phyloP scores from a whole-genome alignment of 1,140 invertebrate genomes.

The Polypedilum vanderplanki region DNA sequence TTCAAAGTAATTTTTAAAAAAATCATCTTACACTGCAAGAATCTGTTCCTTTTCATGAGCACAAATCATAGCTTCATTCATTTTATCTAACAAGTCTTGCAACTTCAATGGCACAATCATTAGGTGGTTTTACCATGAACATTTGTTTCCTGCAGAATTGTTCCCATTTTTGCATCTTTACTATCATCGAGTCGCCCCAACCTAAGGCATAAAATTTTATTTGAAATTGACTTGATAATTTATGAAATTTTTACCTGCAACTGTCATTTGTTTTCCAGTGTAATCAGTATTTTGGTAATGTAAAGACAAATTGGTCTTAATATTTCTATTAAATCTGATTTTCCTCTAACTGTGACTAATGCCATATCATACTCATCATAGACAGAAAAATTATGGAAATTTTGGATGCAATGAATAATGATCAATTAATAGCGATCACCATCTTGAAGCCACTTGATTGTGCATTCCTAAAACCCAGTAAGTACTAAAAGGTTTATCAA shows the following conservation, averaged over 20 bases:
- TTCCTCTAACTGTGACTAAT: background rate
- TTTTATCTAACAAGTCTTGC: background rate
- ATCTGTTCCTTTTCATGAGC: background rate
- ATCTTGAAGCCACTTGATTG: background rate
- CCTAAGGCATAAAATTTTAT: too few species aligned
- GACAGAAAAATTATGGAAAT: background rate
- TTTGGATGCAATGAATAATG: background rate
- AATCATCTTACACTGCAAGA: background rate
- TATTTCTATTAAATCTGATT: background rate
- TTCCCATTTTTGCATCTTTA: background rate
- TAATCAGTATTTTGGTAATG: background rate
- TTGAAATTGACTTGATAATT: background rate
- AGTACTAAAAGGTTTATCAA: background rate
- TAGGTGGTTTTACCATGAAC: background rate
- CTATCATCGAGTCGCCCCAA: background rate
- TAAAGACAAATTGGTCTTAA: background rate
- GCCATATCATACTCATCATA: slow-evolving; percentile 8
- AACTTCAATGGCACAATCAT: background rate
- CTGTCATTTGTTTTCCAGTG: background rate
- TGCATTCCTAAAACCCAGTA: background rate
- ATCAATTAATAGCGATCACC: background rate
- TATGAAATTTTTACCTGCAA: background rate
- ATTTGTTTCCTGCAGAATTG: background rate
- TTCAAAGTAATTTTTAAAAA: too few species aligned
- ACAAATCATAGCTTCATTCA: background rate